Percentiles rank a stretch among this genome's conserved stretches.
Conservation (phyloP, 2,888 invertebrate genomes). For the Syrista parreyssii region DNA sequence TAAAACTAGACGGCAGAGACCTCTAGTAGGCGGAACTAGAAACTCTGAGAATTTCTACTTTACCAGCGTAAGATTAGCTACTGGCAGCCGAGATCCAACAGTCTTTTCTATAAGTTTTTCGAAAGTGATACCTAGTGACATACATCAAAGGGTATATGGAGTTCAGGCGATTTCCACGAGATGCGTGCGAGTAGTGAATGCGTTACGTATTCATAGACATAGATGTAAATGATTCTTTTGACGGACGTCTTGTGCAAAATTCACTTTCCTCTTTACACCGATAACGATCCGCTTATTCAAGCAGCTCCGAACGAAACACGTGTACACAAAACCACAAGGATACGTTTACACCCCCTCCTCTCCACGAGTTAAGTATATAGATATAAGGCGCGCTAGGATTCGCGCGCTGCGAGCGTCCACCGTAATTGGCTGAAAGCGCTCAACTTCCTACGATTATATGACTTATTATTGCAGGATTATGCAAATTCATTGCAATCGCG, state of each 20-base stretch:
- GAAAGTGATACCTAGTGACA: background rate
- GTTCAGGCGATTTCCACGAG: background rate
- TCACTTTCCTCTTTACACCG: conserved; percentile 26
- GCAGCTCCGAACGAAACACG: background rate
- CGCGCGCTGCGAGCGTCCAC: conserved; percentile 25
- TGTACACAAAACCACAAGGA: background rate
- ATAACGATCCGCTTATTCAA: conserved; percentile 17
- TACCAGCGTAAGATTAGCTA: background rate
- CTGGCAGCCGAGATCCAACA: background rate
- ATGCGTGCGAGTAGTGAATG: background rate
- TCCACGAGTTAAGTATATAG: background rate
- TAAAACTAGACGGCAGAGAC: background rate
- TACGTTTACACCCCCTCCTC: background rate
- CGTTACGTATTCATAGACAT: background rate
- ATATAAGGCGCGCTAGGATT: background rate
- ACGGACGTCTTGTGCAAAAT: conserved; percentile 24
- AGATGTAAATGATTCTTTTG: background rate
- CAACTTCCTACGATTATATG: conserved; percentile 42
- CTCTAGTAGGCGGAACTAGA: background rate
- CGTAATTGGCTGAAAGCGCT: conserved; percentile 42
- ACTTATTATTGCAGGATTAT: conserved; percentile 43
- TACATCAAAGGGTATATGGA: background rate
- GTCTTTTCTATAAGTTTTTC: background rate
- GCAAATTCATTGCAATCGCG: conserved; percentile 28
- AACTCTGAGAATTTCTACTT: background rate